phyloP scores from a whole-genome alignment of 2,888 invertebrate genomes.

The Chydorus sphaericus region DNA sequence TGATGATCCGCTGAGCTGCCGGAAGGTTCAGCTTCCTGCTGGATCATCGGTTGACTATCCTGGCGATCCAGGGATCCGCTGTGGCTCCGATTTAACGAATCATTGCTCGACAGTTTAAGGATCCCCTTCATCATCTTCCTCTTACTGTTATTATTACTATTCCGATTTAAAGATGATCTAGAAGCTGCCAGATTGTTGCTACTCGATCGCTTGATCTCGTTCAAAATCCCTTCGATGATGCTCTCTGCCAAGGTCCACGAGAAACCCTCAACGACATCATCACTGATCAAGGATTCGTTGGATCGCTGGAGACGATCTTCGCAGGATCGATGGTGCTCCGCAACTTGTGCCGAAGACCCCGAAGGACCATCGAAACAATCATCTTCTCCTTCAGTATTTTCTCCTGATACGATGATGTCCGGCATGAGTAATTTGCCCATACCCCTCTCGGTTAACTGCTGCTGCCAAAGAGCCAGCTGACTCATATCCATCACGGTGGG shows the following conservation, averaged over 20 bases:
- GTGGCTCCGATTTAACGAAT: slow-evolving; percentile 14
- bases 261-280: slow-evolving; percentile 17
- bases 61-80: slow-evolving; percentile 10
- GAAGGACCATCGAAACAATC: background rate
- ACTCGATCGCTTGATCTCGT: background rate
- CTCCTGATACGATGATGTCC: slow-evolving; percentile 12
- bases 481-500: slow-evolving; percentile 15
- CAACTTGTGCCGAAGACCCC: background rate
- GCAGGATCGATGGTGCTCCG: slow-evolving; percentile 12
- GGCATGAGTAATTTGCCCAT: background rate
- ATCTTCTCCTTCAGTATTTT: slow-evolving; percentile 11
- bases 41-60: background rate
- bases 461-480: slow-evolving; percentile 11
- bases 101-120: slow-evolving; percentile 15
- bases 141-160: too few relatives aligned
- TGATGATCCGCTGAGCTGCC: background rate
- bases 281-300: slow-evolving; percentile 11
- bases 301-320: background rate
- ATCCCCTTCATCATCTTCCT: slow-evolving; percentile 14
- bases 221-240: slow-evolving; percentile 16
- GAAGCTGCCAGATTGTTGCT: too few relatives aligned
- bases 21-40: background rate
- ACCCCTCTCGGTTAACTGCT: background rate
- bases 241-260: slow-evolving; percentile 17
- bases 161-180: too few relatives aligned